phyloP scores from a whole-genome alignment of 2,888 invertebrate genomes.

The Metopia argyrocephala region DNA sequence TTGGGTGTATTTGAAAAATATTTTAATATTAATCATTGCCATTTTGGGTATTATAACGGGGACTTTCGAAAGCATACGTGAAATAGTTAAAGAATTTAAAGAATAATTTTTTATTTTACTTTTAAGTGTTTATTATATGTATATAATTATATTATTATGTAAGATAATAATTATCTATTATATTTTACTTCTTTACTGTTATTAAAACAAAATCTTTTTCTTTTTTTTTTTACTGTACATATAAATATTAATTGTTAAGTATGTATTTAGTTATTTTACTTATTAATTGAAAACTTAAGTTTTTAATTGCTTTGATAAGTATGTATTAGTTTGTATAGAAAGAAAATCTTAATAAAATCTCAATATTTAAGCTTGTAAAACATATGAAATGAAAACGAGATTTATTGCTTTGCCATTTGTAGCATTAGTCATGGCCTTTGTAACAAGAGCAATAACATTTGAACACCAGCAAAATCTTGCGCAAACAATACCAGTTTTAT shows the following conservation, averaged over 20 bases:
- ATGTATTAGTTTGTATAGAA: constrained; percentile 20
- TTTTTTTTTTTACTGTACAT: background rate
- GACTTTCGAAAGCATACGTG: constrained; percentile 85
- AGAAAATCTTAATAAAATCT: constrained; percentile 23
- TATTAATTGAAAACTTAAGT: constrained; percentile 17
- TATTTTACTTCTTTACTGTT: constrained; percentile 36
- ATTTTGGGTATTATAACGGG: constrained; percentile 86
- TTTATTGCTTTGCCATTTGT: background rate
- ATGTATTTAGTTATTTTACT: constrained; percentile 9
- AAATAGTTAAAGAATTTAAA: constrained; percentile 79
- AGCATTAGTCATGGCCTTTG: background rate
- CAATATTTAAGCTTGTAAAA: constrained; percentile 23
- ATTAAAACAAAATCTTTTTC: background rate
- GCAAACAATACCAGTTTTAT: constrained; percentile 23
- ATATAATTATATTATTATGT: background rate
- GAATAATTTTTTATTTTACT: background rate
- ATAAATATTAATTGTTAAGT: constrained; percentile 16
- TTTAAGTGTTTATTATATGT: background rate
- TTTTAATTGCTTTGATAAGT: constrained; percentile 27
- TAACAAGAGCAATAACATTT: background rate
- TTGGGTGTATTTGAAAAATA: constrained; percentile 81
- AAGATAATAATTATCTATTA: constrained; percentile 20
- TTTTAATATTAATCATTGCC: constrained; percentile 83
- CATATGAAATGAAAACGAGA: background rate
- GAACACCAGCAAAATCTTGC: constrained; percentile 17